These are phyloP conservation scores for Podarcis lilfordi DNA, from an alignment of 2,797 vertebrate genomes.

Conservation along the genomic window DNA sequence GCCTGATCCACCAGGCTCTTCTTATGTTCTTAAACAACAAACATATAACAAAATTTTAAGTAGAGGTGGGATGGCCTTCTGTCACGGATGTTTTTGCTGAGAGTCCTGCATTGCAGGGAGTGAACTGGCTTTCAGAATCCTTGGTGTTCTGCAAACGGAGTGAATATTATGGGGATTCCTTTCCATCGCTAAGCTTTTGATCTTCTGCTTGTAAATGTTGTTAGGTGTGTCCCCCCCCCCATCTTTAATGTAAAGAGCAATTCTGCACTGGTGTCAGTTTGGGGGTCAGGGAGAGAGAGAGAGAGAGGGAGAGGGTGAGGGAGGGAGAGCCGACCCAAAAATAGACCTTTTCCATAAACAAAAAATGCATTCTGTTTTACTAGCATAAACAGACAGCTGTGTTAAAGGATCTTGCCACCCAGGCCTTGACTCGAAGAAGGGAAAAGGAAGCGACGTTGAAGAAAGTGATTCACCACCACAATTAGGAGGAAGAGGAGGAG, in stretches of 20 bases:
- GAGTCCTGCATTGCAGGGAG: too few relatives aligned
- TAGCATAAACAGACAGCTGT: slow-evolving; percentile 78
- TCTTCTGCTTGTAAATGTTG: slow-evolving; percentile 35
- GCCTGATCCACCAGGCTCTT: too few relatives aligned
- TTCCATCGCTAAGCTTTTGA: too few relatives aligned
- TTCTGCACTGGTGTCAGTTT: slow-evolving; percentile 69
- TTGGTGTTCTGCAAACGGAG: too few relatives aligned
- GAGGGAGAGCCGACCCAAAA: slow-evolving; percentile 69
- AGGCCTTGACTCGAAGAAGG: slow-evolving; percentile 56
- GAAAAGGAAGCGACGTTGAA: slow-evolving; percentile 42
- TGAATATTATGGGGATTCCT: too few relatives aligned
- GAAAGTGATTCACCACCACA: slow-evolving; percentile 43
- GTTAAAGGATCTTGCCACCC: slow-evolving; percentile 74
- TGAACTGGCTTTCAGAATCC: too few relatives aligned
- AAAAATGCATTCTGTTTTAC: slow-evolving; percentile 79
- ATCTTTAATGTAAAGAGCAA: slow-evolving; percentile 68
- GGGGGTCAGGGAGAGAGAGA: slow-evolving; percentile 6
- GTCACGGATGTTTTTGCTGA: too few relatives aligned
- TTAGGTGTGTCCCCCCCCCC: slow-evolving; percentile 17
- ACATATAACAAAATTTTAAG: too few relatives aligned
- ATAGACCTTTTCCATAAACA: slow-evolving; percentile 83
- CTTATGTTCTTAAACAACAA: too few relatives aligned
- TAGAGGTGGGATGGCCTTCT: too few relatives aligned
- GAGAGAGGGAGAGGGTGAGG: slow-evolving; percentile 60
- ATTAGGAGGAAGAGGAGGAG: too few relatives aligned